A percentile compares a stretch with the other conserved stretches of the same genome.
phyloP scores from a whole-genome alignment of 2,797 vertebrate species.

The Avahi laniger region DNA sequence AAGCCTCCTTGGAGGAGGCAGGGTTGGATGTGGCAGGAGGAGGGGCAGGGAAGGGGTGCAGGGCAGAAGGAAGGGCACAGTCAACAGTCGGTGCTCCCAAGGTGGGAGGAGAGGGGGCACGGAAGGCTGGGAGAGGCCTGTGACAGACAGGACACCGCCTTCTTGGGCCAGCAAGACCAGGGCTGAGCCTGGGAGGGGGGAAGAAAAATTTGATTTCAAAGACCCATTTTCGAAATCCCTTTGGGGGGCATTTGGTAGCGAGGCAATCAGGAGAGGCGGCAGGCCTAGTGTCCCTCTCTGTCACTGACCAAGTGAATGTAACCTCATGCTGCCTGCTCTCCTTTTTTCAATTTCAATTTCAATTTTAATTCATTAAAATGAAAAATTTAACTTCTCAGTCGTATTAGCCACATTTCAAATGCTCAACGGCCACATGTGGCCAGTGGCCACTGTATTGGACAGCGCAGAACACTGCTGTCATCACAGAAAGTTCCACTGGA shows the following conservation, averaged over 20 bases:
- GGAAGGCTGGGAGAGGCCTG: not conserved
- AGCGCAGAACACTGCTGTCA: not conserved
- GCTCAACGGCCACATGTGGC: not conserved
- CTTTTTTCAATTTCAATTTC: not conserved
- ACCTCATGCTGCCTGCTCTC: not conserved
- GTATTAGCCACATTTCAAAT: not conserved
- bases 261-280: not conserved
- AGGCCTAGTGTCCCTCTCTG: not conserved
- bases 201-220: not conserved
- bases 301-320: not conserved
- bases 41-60: not conserved
- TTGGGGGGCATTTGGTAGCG: not conserved
- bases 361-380: conserved; percentile 26
- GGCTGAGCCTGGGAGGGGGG: not conserved
- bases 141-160: not conserved
- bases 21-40: not conserved
- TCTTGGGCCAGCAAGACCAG: not conserved
- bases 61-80: not conserved
- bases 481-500: not conserved
- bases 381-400: not conserved
- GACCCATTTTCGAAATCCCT: not conserved
- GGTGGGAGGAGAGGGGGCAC: not conserved
- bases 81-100: not conserved
- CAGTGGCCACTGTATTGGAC: not conserved
- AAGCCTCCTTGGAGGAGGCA: not conserved